Conservation (phyloP, 1,140 invertebrate genomes). For the Danaus melanippus region DNA sequence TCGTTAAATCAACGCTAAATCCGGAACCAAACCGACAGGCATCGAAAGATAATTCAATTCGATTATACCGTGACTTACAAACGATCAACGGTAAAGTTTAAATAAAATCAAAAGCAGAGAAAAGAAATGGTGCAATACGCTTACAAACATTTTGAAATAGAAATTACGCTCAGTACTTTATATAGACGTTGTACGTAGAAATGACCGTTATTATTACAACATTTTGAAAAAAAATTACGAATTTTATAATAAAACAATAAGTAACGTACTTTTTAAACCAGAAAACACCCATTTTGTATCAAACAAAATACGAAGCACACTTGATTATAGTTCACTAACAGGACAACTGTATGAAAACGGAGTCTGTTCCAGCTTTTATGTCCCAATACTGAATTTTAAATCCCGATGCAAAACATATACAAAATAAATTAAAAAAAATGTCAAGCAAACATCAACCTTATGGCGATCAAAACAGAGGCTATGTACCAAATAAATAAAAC, state of each 20-base stretch:
- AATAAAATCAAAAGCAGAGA: not conserved
- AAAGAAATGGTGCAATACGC: not conserved
- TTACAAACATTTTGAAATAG: not conserved
- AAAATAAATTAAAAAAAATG: not conserved
- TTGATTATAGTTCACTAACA: slow-evolving; percentile 22
- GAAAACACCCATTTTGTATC: slow-evolving; percentile 41
- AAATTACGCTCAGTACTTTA: not conserved
- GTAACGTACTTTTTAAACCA: slow-evolving; percentile 41
- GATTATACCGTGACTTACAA: too few species aligned
- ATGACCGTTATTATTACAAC: too few species aligned
- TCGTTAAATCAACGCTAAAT: too few species aligned
- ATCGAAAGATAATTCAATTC: too few species aligned
- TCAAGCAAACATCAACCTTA: slow-evolving; percentile 29
- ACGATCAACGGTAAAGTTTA: not conserved
- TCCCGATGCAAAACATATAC: slow-evolving; percentile 25
- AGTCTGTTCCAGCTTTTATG: slow-evolving; percentile 44
- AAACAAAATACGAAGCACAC: slow-evolving; percentile 11
- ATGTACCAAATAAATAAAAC: slow-evolving; percentile 52
- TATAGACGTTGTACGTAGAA: too few species aligned
- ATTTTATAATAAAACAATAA: slow-evolving; percentile 6
- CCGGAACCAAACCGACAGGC: not conserved
- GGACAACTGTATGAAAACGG: slow-evolving; percentile 36
- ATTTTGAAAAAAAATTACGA: too few species aligned
- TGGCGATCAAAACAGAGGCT: slow-evolving; percentile 19
- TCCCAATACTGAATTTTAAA: slow-evolving; percentile 33